Evolutionary conservation across 2,888 invertebrate species (phyloP).

Genomic region (Torymus tubicola): DNA sequence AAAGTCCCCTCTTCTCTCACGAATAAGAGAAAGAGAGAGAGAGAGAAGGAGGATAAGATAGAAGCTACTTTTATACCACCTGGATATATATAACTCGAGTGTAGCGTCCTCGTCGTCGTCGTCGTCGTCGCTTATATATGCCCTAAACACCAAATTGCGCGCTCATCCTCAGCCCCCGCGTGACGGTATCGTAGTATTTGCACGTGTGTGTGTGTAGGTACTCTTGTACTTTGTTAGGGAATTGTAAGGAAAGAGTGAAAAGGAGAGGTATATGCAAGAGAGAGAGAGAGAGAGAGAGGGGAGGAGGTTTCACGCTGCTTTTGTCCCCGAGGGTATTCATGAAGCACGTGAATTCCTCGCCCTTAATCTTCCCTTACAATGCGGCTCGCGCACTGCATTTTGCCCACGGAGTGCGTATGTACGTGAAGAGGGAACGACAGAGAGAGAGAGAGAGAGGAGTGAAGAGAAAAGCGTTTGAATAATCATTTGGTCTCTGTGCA

Average conservation of each 20-base stretch:
- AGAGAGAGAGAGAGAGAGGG: neutral
- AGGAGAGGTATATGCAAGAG: neutral
- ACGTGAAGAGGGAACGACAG: neutral
- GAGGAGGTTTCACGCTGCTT: slow-evolving; percentile 34
- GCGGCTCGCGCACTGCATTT: neutral
- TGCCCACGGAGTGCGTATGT: neutral
- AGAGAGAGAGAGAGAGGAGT: neutral
- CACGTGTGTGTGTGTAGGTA: neutral
- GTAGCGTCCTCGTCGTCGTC: slow-evolving; percentile 4
- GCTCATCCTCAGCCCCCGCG: neutral
- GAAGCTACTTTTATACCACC: neutral
- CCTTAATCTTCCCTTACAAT: slow-evolving; percentile 42
- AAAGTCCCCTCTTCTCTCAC: slow-evolving; percentile 34
- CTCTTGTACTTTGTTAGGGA: slow-evolving; percentile 29
- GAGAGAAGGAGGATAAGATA: neutral
- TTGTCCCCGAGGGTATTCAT: slow-evolving; percentile 46
- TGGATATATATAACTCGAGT: slow-evolving; percentile 11
- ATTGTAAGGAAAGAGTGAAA: slow-evolving; percentile 40
- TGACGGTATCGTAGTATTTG: neutral
- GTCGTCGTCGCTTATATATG: slow-evolving; percentile 13
- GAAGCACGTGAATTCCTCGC: slow-evolving; percentile 44
- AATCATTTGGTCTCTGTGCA: neutral
- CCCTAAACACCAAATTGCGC: slow-evolving; percentile 38
- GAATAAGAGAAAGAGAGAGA: neutral
- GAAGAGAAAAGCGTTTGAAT: slow-evolving; percentile 23